Percentiles rank a stretch among this genome's conserved stretches.
Evolutionary conservation across 1,140 invertebrate genomes (phyloP).

Genomic region (Glomeris maerens): DNA sequence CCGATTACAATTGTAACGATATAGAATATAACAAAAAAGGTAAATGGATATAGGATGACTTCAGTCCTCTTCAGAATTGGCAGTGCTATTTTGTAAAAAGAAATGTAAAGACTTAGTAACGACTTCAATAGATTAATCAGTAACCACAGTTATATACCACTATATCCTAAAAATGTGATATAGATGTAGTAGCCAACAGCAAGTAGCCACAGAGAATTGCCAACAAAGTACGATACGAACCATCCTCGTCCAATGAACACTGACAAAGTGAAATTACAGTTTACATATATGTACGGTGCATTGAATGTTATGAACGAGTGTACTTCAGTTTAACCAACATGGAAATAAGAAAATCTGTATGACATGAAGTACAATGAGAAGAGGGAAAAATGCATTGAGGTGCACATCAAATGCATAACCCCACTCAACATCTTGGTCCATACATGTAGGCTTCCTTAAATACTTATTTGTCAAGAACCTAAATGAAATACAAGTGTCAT

Average conservation of each 20-base stretch:
- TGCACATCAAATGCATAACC: constrained; percentile 98
- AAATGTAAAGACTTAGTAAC: constrained; percentile 15
- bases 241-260: constrained; percentile 51
- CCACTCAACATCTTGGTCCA: constrained; percentile 84
- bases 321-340: not conserved
- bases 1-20: constrained; percentile 50
- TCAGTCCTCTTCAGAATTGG: constrained; percentile 79
- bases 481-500: constrained; percentile 23
- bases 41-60: constrained; percentile 70
- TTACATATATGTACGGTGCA: not conserved
- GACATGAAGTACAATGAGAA: constrained; percentile 83
- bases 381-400: constrained; percentile 94
- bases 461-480: constrained; percentile 83
- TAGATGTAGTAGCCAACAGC: constrained; percentile 88
- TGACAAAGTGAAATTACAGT: not conserved
- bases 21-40: constrained; percentile 61
- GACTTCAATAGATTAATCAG: not conserved
- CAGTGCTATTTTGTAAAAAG: constrained; percentile 48
- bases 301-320: not conserved
- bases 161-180: constrained; percentile 96
- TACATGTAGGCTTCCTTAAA: constrained; percentile 51
- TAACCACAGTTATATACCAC: constrained; percentile 55
- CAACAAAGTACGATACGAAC: constrained; percentile 65
- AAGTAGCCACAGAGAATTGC: constrained; percentile 88
- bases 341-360: constrained; percentile 68